phyloP scores from a whole-genome alignment of 2,888 invertebrate species.

The Melanophora roralis region DNA sequence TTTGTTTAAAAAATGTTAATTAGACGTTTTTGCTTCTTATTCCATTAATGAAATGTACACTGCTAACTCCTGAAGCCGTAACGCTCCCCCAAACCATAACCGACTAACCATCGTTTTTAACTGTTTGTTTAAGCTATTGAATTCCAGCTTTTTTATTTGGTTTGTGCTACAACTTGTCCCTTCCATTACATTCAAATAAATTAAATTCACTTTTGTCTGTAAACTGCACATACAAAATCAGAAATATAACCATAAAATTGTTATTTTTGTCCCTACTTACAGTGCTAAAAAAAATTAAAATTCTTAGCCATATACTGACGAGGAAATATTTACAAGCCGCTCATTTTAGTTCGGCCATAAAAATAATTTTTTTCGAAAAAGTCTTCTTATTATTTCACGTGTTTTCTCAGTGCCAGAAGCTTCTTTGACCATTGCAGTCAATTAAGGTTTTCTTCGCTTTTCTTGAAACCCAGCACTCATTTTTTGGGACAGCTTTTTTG shows the following conservation, averaged over 20 bases:
- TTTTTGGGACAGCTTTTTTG: no score
- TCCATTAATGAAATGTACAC: conserved; percentile 6
- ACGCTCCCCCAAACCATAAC: not conserved
- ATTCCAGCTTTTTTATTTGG: not conserved
- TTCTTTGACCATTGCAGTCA: no score
- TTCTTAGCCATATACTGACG: not conserved
- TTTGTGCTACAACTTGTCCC: not conserved
- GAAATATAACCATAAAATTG: conserved; percentile 2
- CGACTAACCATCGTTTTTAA: not conserved
- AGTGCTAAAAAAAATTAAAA: conserved; percentile 9
- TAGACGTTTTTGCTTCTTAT: conserved; percentile 13
- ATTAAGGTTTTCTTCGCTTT: no score
- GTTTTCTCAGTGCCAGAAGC: no score
- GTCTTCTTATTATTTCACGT: no score
- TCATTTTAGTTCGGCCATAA: no score
- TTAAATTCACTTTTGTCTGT: conserved; percentile 5
- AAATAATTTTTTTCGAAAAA: no score
- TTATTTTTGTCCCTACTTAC: conserved; percentile 4
- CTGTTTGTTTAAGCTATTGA: not conserved
- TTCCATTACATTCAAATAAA: not conserved
- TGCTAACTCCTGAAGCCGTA: no score
- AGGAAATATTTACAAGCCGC: no score
- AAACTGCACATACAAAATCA: not conserved
- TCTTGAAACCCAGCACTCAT: no score
- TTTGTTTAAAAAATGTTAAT: not conserved